Evolutionary conservation across 1,140 invertebrate species (phyloP).

Genomic region (Drosophila hydei): DNA sequence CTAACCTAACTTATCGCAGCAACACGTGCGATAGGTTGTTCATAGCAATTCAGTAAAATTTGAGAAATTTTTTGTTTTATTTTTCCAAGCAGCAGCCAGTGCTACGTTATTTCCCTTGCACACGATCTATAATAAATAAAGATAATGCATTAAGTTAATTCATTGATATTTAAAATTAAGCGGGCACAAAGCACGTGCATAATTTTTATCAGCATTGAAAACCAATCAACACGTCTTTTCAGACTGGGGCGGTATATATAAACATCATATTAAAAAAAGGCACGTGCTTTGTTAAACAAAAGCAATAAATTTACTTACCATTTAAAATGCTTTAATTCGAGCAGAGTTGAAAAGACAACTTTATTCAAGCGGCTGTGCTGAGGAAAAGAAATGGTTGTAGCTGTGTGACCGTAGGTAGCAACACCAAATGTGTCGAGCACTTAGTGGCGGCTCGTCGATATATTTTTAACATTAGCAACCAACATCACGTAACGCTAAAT

Average conservation of each 20-base stretch:
- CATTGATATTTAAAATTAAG: neutral
- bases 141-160: neutral
- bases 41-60: neutral
- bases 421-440: neutral
- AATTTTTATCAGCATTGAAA: slow-evolving; percentile 51
- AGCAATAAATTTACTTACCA: slow-evolving; percentile 8
- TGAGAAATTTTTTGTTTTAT: neutral
- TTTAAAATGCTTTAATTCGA: neutral
- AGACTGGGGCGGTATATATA: slow-evolving; percentile 70
- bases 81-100: neutral
- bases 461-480: neutral
- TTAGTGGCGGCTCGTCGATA: slow-evolving; percentile 4
- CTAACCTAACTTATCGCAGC: slow-evolving; percentile 26
- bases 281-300: neutral
- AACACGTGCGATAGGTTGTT: slow-evolving; percentile 11
- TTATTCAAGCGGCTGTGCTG: neutral
- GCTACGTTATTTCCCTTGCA: neutral
- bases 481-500: neutral
- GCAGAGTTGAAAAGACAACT: neutral
- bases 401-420: neutral
- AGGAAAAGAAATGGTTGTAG: slow-evolving; percentile 22
- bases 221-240: slow-evolving; percentile 78
- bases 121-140: slow-evolving; percentile 16
- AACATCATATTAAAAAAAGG: slow-evolving; percentile 88
- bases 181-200: slow-evolving; percentile 5